Evolutionary conservation across 2,888 invertebrate species (phyloP).

Genomic region (Drosophila anceps): DNA sequence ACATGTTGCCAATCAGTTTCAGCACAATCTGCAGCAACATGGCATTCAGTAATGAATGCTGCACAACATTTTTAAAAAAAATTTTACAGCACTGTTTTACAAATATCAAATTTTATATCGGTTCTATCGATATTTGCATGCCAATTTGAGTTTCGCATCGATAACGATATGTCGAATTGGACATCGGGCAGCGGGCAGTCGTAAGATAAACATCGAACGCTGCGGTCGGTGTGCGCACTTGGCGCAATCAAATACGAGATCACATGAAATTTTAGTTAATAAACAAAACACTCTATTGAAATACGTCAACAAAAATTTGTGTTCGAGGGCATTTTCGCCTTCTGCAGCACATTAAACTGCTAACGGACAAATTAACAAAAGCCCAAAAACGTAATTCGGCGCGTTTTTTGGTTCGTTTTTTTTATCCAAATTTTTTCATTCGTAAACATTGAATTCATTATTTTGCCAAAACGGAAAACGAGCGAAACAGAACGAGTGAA

Average conservation of each 20-base stretch:
- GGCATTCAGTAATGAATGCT: slow-evolving; percentile 1
- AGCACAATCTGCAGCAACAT: not conserved
- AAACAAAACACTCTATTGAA: slow-evolving; percentile 60
- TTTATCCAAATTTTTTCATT: slow-evolving; percentile 16
- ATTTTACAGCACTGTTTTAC: slow-evolving; percentile 23
- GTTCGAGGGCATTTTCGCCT: slow-evolving; percentile 27
- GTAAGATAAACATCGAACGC: slow-evolving; percentile 41
- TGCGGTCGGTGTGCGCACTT: slow-evolving; percentile 46
- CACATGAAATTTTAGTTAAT: slow-evolving; percentile 34
- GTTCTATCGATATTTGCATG: slow-evolving; percentile 22
- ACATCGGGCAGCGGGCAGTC: slow-evolving; percentile 56
- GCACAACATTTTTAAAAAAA: not conserved
- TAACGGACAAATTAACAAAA: slow-evolving; percentile 16
- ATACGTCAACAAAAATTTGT: slow-evolving; percentile 62
- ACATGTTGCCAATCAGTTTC: not conserved
- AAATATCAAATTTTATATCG: slow-evolving; percentile 14
- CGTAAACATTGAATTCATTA: slow-evolving; percentile 6
- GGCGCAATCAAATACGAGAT: slow-evolving; percentile 38
- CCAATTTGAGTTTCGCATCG: slow-evolving; percentile 42
- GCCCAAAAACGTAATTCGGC: slow-evolving; percentile 23
- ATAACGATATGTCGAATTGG: slow-evolving; percentile 46
- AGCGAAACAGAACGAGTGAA: slow-evolving; percentile 14
- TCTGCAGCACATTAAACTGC: slow-evolving; percentile 38
- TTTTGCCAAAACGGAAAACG: slow-evolving; percentile 31
- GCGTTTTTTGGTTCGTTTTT: slow-evolving; percentile 16